Percentiles rank a stretch among this genome's conserved stretches.
These are phyloP conservation scores for Leucophenga varia DNA, from an alignment of 1,140 invertebrate genomes.

Conservation along the genomic window DNA sequence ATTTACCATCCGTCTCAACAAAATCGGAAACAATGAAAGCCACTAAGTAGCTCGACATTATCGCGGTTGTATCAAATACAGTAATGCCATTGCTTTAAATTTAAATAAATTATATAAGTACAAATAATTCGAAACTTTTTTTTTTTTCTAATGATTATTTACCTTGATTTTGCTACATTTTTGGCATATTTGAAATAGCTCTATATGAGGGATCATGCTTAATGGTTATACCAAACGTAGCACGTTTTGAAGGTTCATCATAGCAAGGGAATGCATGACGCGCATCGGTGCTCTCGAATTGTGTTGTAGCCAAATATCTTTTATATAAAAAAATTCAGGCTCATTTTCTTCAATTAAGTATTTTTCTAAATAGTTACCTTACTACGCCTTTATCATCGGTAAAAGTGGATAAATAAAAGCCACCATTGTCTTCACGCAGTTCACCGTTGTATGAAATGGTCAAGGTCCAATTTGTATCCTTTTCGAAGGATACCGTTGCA, in stretches of 20 bases:
- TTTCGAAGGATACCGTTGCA: conserved; percentile 23
- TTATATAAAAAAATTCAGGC: too few species aligned
- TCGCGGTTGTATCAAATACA: conserved; percentile 25
- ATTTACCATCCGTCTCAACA: conserved; percentile 27
- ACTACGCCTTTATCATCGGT: conserved; percentile 52
- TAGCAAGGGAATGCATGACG: conserved; percentile 84
- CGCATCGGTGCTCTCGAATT: conserved; percentile 80
- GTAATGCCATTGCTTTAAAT: conserved; percentile 30
- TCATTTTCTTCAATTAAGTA: too few species aligned
- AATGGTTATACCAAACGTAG: conserved; percentile 71
- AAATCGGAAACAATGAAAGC: conserved; percentile 61
- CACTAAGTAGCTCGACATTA: conserved; percentile 46
- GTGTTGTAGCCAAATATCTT: conserved; percentile 73
- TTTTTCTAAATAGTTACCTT: conserved; percentile 28
- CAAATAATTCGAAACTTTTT: background rate
- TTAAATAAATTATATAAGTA: background rate
- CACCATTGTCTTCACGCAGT: conserved; percentile 64
- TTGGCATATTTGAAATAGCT: conserved; percentile 76
- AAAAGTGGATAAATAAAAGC: conserved; percentile 84
- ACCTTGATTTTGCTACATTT: conserved; percentile 21
- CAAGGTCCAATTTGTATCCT: conserved; percentile 51
- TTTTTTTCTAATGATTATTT: conserved; percentile 7
- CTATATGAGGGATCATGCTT: conserved; percentile 62
- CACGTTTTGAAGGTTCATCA: conserved; percentile 84
- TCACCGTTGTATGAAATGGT: conserved; percentile 59